Evolutionary conservation across 2,113 vertebrate genomes (phyloP).

Genomic region (Ploceus nigricollis): DNA sequence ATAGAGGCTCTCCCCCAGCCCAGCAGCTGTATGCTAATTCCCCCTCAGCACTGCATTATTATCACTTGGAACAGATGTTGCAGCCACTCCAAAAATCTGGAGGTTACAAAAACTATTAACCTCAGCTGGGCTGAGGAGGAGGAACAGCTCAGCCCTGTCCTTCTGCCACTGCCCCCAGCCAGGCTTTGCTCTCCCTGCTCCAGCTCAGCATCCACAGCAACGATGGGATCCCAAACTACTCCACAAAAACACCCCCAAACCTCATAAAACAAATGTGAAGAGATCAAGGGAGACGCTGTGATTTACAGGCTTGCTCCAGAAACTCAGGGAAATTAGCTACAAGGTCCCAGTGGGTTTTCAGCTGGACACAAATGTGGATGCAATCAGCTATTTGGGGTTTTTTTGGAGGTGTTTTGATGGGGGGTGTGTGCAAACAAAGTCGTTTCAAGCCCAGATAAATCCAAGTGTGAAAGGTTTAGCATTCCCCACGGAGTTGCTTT

Average conservation of each 20-base stretch:
- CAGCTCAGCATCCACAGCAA: neutral
- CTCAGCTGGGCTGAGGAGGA: neutral
- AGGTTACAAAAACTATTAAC: constrained; percentile 62
- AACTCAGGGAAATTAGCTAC: neutral
- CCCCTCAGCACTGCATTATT: constrained; percentile 19
- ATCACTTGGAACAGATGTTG: constrained; percentile 56
- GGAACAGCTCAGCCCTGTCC: neutral
- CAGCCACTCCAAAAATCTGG: constrained; percentile 18
- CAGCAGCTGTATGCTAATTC: constrained; percentile 61
- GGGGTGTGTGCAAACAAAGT: neutral
- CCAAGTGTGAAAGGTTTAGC: neutral
- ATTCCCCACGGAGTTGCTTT: neutral
- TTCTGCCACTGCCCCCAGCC: neutral
- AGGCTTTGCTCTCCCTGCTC: neutral
- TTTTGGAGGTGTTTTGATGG: neutral
- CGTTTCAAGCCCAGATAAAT: neutral
- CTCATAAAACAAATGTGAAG: neutral
- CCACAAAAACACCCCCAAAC: accelerated
- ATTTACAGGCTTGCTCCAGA: neutral
- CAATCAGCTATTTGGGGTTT: neutral
- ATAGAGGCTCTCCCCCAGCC: neutral
- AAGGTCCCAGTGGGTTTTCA: accelerated
- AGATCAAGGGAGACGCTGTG: neutral
- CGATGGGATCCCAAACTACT: accelerated
- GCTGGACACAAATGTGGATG: neutral